phyloP scores from a whole-genome alignment of 2,888 invertebrate genomes.

The Automeris io region DNA sequence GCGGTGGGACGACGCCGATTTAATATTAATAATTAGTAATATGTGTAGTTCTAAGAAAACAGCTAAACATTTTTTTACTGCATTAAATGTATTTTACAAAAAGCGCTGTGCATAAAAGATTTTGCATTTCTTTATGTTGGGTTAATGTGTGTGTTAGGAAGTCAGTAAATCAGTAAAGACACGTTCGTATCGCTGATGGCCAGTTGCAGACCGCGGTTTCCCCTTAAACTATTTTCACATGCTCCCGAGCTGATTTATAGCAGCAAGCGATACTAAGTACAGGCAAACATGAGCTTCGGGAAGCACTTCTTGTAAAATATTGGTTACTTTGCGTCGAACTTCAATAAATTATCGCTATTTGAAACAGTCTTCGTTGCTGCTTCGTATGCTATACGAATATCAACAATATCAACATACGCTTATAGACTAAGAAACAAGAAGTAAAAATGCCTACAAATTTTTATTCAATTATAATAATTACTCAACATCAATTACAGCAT shows the following conservation, averaged over 20 bases:
- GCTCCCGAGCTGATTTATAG: slow-evolving; percentile 56
- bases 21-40: no score
- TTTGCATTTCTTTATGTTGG: no score
- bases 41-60: no score
- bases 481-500: no score
- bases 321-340: slow-evolving; percentile 51
- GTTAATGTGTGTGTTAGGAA: background rate
- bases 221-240: slow-evolving; percentile 50
- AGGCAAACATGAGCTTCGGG: slow-evolving; percentile 42
- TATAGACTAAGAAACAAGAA: no score
- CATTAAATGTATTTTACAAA: no score
- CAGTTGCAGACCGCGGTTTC: slow-evolving; percentile 48
- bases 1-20: no score
- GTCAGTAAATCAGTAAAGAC: background rate
- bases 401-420: background rate
- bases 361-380: slow-evolving; percentile 44
- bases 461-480: no score
- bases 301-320: slow-evolving; percentile 46
- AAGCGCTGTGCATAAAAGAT: no score
- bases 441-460: no score
- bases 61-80: no score
- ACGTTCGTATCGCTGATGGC: slow-evolving; percentile 37
- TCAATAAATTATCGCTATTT: slow-evolving; percentile 49
- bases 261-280: slow-evolving; percentile 44
- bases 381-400: slow-evolving; percentile 26